phyloP scores from a whole-genome alignment of 2,797 vertebrate species.

The Halcyon chelicuti region DNA sequence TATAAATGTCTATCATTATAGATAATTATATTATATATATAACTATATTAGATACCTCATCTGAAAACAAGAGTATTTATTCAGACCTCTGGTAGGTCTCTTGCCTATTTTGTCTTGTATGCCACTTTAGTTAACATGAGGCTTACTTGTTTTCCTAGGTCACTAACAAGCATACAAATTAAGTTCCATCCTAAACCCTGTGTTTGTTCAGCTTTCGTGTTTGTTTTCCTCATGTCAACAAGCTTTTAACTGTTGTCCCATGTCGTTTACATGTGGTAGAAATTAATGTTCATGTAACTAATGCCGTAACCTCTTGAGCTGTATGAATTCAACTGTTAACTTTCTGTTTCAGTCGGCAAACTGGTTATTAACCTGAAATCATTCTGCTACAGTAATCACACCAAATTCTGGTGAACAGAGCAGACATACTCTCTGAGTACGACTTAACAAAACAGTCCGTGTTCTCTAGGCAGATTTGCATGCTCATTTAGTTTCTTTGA shows the following conservation, averaged over 20 bases:
- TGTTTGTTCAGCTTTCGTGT: background rate
- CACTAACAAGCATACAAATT: background rate
- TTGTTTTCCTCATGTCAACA: background rate
- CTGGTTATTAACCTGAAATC: background rate
- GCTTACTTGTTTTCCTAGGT: background rate
- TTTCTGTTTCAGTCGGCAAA: background rate
- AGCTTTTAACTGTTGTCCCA: background rate
- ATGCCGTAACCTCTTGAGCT: background rate
- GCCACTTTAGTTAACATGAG: background rate
- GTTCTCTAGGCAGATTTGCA: background rate
- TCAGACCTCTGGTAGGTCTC: background rate
- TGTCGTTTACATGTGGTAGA: background rate
- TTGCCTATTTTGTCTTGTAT: background rate
- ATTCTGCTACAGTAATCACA: background rate
- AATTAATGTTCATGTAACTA: background rate
- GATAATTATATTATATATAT: too few species aligned
- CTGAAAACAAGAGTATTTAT: background rate
- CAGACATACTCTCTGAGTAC: background rate
- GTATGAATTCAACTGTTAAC: background rate
- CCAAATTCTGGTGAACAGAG: background rate
- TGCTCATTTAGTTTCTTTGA: background rate
- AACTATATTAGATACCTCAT: background rate
- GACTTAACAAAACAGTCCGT: background rate
- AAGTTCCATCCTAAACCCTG: background rate
- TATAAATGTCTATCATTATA: too few species aligned